These are phyloP conservation scores for Helostoma temminkii DNA, from an alignment of 2,797 vertebrate genomes.

Conservation along the genomic window DNA sequence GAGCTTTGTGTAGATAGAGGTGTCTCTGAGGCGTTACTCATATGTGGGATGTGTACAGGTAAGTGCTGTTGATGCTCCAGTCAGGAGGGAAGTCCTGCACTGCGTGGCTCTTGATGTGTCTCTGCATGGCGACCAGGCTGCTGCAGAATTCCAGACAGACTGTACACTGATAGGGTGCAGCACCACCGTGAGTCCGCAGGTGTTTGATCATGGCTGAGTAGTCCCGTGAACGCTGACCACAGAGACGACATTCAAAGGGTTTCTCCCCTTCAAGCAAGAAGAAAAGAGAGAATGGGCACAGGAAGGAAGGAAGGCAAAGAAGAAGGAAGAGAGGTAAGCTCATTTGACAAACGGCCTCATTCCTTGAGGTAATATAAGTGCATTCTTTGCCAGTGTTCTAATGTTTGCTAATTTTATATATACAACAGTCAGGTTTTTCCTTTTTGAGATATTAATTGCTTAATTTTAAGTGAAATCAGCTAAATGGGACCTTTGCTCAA, in stretches of 20 bases:
- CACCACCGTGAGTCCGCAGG: slow-evolving; percentile 89
- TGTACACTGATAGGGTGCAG: slow-evolving; percentile 89
- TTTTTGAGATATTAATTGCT: background rate
- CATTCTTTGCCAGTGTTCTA: background rate
- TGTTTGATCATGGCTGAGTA: slow-evolving; percentile 94
- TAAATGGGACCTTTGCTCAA: slow-evolving; percentile 23
- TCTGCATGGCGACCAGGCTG: slow-evolving; percentile 90
- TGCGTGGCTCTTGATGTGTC: slow-evolving; percentile 86
- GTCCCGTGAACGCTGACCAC: slow-evolving; percentile 90
- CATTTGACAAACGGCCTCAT: background rate
- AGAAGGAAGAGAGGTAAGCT: background rate
- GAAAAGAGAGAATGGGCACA: background rate
- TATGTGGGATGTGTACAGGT: slow-evolving; percentile 84
- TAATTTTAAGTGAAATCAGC: slow-evolving; percentile 13
- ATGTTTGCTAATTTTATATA: background rate
- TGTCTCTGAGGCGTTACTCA: slow-evolving; percentile 40
- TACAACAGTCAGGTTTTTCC: background rate
- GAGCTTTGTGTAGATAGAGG: background rate
- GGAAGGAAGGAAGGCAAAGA: slow-evolving; percentile 31
- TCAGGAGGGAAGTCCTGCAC: slow-evolving; percentile 87
- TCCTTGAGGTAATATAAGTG: background rate
- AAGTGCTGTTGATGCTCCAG: slow-evolving; percentile 89
- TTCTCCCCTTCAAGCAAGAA: slow-evolving; percentile 84
- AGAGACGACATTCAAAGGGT: slow-evolving; percentile 89
- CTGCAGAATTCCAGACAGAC: slow-evolving; percentile 87